Evolutionary conservation across 2,797 vertebrate genomes (phyloP).

Genomic region (Chrysocyon brachyurus): DNA sequence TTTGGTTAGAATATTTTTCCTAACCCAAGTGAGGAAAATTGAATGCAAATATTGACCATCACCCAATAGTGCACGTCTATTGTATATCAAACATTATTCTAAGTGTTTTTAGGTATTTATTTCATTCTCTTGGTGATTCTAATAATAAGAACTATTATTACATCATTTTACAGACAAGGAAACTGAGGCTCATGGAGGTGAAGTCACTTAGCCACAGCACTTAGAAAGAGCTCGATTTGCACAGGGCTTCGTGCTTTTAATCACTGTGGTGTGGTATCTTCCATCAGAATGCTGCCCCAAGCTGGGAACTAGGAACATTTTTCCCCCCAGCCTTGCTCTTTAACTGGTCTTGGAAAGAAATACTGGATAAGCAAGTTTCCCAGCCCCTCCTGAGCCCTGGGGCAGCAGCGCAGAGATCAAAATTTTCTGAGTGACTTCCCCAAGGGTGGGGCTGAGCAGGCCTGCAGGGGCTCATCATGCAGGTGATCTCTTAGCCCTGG

Average conservation of each 20-base stretch:
- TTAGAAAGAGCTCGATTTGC: not conserved
- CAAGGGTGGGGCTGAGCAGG: not conserved
- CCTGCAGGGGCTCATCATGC: not conserved
- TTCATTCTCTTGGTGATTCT: not conserved
- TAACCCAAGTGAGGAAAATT: not conserved
- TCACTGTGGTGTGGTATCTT: not conserved
- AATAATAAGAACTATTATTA: not conserved
- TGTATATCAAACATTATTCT: not conserved
- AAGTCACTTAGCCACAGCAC: not conserved
- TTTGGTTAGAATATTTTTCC: not conserved
- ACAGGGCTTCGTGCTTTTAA: not conserved
- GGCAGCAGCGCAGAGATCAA: not conserved
- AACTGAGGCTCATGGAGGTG: not conserved
- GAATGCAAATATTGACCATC: not conserved
- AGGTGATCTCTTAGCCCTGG: not conserved
- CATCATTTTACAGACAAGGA: not conserved
- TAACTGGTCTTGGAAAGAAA: not conserved
- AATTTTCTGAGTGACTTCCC: not conserved
- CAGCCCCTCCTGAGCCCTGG: not conserved
- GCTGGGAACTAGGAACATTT: not conserved
- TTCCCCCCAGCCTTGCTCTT: not conserved
- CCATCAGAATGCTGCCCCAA: not conserved
- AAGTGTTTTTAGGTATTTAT: not conserved
- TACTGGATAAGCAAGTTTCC: not conserved
- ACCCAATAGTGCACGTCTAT: fast-evolving